Evolutionary conservation across 2,797 vertebrate species (phyloP).

Genomic region (Tarsius wallacei): DNA sequence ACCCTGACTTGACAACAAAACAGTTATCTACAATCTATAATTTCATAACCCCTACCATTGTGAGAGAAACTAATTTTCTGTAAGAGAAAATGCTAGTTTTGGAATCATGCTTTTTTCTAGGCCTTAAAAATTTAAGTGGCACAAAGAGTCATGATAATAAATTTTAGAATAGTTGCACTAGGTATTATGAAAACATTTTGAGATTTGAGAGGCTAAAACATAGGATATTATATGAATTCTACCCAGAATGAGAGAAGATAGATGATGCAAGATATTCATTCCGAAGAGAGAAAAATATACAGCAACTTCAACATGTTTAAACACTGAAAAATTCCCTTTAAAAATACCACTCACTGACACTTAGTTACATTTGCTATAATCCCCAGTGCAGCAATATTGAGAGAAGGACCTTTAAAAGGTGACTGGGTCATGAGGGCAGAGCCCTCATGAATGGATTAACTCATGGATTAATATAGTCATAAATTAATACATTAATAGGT

Average conservation of each 20-base stretch:
- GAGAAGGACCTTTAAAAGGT: background rate
- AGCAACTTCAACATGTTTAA: background rate
- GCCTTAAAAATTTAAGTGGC: background rate
- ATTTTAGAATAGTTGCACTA: background rate
- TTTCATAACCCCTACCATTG: background rate
- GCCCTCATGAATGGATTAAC: background rate
- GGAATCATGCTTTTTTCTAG: background rate
- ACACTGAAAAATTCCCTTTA: background rate
- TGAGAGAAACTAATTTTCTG: conserved; percentile 45
- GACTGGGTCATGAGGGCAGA: background rate
- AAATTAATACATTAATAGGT: background rate
- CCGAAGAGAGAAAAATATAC: background rate
- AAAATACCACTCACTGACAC: background rate
- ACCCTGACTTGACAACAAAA: background rate
- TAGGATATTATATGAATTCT: background rate
- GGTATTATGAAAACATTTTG: conserved; percentile 17
- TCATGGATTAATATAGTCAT: background rate
- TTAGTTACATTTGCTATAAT: background rate
- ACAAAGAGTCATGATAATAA: conserved; percentile 3
- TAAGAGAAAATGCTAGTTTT: conserved; percentile 27
- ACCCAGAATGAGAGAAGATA: background rate
- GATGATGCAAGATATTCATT: background rate
- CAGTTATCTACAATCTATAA: background rate
- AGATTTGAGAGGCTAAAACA: background rate
- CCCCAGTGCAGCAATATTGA: background rate